Evolutionary conservation across 2,888 invertebrate genomes (phyloP), one percentile per base, ranked within the genome.

Genomic region (Cartodere bifasciata): DNA sequence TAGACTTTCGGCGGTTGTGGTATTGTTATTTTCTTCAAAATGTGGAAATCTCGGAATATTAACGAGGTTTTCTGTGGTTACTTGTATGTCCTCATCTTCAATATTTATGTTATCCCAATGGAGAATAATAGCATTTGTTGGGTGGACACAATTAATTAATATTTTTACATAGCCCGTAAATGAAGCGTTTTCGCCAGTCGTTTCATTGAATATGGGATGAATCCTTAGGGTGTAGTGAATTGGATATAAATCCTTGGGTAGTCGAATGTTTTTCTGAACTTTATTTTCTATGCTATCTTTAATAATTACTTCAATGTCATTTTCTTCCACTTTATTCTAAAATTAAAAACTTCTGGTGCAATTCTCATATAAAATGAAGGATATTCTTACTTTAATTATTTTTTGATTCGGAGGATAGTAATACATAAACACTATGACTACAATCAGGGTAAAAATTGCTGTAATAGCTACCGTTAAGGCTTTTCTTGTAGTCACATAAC

Each of bases 401-500:
- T 40, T 40, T 21, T 44, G 45, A 28, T 47, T 52, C 0, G 55
- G 53, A 37, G 54, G 55, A 42, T 56, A 59, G 40, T 48, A 55
- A 36, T 57, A 58, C 47, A 59, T 53, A 7, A 55, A 34, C 9
- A 51, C 41, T 3, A 53, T 47, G n/a, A 58, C 55, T 15, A 48
- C 35, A 22, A 49, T 37, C 7, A 55, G 37, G 2, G 53, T 50
- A 13, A 47, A 35, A 16, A 58, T 39, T 2, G 58, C 53, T 12
- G 53, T 35, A n/a, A 55, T 37, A 13, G 65, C 50, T 41, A 70
- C 67, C 4, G 52, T 53, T 42, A 58, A 43, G n/a, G 71, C 67
- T 45, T 70, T 73, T 34, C 68, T 68, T 22, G 72, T 67, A 4
- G 65, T 60, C 13, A 76, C 62, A 47, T 73, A 75, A 42, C 72